A percentile compares a stretch with the other conserved stretches of the same genome.
phyloP scores from a whole-genome alignment of 2,113 vertebrate species.

The Capreolus pygargus region DNA sequence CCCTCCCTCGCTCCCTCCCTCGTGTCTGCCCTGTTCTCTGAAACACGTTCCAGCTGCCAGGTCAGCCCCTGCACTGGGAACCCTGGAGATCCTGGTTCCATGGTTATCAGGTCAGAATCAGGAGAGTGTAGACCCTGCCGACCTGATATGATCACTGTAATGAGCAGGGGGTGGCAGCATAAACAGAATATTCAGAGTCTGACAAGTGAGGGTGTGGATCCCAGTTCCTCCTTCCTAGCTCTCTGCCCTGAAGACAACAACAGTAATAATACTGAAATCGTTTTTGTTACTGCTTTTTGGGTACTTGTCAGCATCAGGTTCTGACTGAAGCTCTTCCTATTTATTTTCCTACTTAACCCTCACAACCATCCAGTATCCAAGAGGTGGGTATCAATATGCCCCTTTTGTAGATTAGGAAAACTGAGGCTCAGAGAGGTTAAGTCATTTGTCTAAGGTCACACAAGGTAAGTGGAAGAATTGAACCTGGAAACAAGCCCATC shows the following conservation, averaged over 20 bases:
- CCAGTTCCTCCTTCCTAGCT: background rate
- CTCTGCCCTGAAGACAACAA: background rate
- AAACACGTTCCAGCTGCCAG: background rate
- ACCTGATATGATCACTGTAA: fast-evolving
- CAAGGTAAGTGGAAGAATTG: background rate
- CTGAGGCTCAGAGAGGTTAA: background rate
- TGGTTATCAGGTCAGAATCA: background rate
- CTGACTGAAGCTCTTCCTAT: background rate
- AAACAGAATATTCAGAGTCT: background rate
- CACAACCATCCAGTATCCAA: background rate
- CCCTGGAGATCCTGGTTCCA: too few relatives aligned
- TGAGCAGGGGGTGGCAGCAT: too few relatives aligned
- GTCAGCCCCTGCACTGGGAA: background rate
- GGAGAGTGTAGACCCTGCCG: fast-evolving
- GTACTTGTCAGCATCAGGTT: background rate
- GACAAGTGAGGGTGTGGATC: background rate
- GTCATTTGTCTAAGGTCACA: background rate
- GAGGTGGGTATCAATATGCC: background rate
- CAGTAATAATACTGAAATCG: background rate
- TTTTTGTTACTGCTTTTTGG: background rate
- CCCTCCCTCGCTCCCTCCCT: background rate
- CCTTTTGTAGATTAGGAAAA: background rate
- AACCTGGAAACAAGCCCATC: background rate
- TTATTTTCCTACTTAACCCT: background rate
- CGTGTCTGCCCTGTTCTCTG: background rate